Conservation (phyloP, 2,888 invertebrate genomes). For the Caenorhabditis becei region DNA sequence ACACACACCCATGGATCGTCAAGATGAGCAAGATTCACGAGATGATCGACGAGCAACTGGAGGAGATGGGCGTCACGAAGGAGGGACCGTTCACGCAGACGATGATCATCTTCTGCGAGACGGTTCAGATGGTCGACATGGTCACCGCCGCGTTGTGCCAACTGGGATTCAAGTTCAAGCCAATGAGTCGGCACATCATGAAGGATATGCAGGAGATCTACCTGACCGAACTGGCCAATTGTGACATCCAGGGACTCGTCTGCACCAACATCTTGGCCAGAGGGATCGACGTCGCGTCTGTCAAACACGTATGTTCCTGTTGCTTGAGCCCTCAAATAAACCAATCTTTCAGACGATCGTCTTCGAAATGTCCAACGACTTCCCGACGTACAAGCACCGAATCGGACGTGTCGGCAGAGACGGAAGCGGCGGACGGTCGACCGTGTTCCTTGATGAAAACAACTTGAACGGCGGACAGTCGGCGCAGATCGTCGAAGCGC, state of each 20-base stretch:
- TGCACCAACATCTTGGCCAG: conserved; percentile 58
- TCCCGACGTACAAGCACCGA: conserved; percentile 49
- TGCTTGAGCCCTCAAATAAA: background rate
- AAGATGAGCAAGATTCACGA: conserved; percentile 21
- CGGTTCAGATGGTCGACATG: conserved; percentile 18
- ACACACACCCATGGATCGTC: background rate
- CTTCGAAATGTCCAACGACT: conserved; percentile 52
- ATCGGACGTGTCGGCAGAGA: conserved; percentile 59
- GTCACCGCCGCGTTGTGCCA: conserved; percentile 30
- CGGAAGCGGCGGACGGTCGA: conserved; percentile 46
- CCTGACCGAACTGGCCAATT: conserved; percentile 24
- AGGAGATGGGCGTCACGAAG: conserved; percentile 25
- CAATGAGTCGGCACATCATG: conserved; percentile 20
- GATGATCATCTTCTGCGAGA: conserved; percentile 52
- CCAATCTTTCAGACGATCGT: conserved; percentile 62
- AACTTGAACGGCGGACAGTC: background rate
- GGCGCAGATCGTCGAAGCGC: conserved; percentile 7
- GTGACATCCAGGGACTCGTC: conserved; percentile 51
- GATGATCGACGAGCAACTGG: conserved; percentile 45
- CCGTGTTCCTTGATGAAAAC: conserved; percentile 28
- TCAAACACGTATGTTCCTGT: conserved; percentile 47
- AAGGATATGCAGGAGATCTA: conserved; percentile 32
- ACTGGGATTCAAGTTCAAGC: conserved; percentile 48
- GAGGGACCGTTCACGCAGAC: conserved; percentile 48
- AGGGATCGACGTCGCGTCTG: conserved; percentile 52